Evolutionary conservation across 2,113 vertebrate genomes (phyloP), one percentile per base, ranked within the genome.

Genomic region (Catharus fuscescens): DNA sequence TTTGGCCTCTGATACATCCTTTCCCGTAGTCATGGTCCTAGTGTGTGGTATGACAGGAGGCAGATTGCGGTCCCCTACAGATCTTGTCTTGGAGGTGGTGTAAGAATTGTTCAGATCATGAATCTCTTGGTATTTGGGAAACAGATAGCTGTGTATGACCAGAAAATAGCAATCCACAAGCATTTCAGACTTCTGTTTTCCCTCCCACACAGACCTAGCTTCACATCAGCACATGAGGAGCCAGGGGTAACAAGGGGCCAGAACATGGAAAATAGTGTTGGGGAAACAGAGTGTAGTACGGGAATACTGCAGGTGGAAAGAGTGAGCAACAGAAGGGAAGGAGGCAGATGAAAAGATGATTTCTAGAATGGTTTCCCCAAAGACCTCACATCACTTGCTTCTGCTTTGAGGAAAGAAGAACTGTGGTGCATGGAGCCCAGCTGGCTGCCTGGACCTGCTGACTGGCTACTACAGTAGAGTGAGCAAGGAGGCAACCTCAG

Each of bases 341-440:
- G 76, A 86, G 38, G 36, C 48, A 88, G 69, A 53, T n/a, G 59
- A 57, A 70, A 72, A 52, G 44, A 45, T 48, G 25, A 18, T 60
- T 89, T 74, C 52, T 88, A 76, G 74, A 93, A 56, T 36, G 31
- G 12, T 52, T 78, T 95, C 78, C 47, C 86, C 47, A 16, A 88
- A 84, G 78, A 70, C 36, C 36, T 85, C 5, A 1, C 47, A 21
- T 29, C 26, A 5, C 69, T 90, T 57, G 9, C 53, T 61, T 54
- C 82, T 56, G 38, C 48, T 77, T 50, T 0, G 0, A n/a, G 38
- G 38, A 4, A 45, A 61, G 76, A 62, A 66, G 0, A 8, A 53
- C 52, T 65, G 42, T 0, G 0, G 44, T 16, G 19, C 29, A 18
- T 81, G 59, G 66, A 91, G 23, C 50, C 52, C 26, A 34, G 15